Evolutionary conservation across 2,113 vertebrate genomes (phyloP), one percentile per base, ranked within the genome.

Genomic region (Chaenocephalus aceratus): DNA sequence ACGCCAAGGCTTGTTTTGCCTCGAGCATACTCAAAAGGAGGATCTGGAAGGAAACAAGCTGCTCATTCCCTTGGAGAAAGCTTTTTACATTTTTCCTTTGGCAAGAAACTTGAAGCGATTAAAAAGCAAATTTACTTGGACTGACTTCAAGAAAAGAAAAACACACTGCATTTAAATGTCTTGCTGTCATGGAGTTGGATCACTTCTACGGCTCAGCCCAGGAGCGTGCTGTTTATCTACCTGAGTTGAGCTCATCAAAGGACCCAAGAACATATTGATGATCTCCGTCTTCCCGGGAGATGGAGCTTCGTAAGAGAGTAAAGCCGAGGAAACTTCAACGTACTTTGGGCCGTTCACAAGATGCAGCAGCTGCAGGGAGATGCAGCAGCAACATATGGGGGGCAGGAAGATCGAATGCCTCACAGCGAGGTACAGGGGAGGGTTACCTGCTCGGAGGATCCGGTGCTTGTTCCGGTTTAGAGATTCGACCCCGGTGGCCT

Each of bases 111-210:
- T 62, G 61, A 86, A 87, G 84, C 59, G 75, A 89, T 93, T 91
- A 89, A 85, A 89, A 88, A 86, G 70, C 71, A 56, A 86, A 90
- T 91, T 91, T 86, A 88, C 87, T 91, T 92, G 91, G 91, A 88
- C 46, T 2, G 66, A 80, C 87, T 89, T 92, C 87, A 91, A 86
- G 89, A 84, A 65, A 68, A 79, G 75, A 80, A 79, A 86, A 86
- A 84, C 58, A 58, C 63, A 36, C 60, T 14, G 14, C 80, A 44
- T 75, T 83, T 76, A 75, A 66, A 67, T 60, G 72, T 77, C 51
- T 77, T 56, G 56, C 75, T 0, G 49, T 69, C 70, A 90, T 86
- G 85, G 77, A 86, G 87, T 86, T 83, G 85, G 77, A 85, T 83
- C 44, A 59, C 21, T 73, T 80, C 57, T 85, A 6, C 63, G 68